Percentiles rank a stretch among this genome's conserved stretches.
Conservation (phyloP, 2,113 vertebrate species). For the Pituophis catenifer region DNA sequence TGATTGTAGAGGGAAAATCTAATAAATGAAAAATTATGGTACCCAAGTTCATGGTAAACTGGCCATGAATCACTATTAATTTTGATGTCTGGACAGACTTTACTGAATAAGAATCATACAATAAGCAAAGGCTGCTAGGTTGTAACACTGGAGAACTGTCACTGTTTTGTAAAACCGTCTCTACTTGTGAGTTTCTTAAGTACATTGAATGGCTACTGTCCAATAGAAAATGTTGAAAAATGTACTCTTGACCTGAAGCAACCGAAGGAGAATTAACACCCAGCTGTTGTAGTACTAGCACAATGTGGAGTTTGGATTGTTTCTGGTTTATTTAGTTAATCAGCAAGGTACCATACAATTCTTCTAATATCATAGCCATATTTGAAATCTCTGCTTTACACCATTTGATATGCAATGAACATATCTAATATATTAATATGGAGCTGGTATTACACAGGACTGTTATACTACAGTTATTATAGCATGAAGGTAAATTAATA, state of each 20-base stretch:
- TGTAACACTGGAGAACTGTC: neutral
- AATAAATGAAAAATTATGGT: neutral
- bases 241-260: neutral
- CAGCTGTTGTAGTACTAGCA: neutral
- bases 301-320: neutral
- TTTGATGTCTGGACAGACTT: neutral
- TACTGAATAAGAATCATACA: neutral
- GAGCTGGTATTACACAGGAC: neutral
- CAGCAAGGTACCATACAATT: neutral
- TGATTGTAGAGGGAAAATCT: neutral
- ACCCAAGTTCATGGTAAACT: neutral
- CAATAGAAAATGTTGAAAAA: neutral
- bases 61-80: neutral
- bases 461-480: neutral
- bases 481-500: neutral
- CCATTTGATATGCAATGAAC: neutral
- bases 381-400: neutral
- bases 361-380: neutral
- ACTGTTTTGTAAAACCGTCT: neutral
- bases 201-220: neutral
- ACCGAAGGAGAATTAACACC: neutral
- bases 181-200: neutral
- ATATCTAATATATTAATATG: neutral
- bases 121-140: neutral
- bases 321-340: neutral